These are phyloP conservation scores for Agrochola macilenta DNA, from an alignment of 2,888 invertebrate species.

Conservation along the genomic window DNA sequence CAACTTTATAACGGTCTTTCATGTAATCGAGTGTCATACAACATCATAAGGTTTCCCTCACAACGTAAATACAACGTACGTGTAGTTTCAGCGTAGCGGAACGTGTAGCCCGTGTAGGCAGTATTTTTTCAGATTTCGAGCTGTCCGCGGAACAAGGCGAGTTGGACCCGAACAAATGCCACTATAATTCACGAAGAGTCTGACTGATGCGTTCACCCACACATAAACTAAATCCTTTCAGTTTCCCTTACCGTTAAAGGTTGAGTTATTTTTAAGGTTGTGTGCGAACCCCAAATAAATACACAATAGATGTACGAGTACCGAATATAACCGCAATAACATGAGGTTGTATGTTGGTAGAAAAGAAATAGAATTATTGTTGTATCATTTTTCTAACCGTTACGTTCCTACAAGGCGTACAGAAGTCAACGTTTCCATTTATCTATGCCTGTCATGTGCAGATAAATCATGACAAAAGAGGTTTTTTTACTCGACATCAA, in stretches of 20 bases:
- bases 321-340: constrained; percentile 59
- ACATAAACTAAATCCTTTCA: constrained; percentile 77
- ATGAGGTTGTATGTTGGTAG: constrained; percentile 36
- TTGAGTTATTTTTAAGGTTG: constrained; percentile 73
- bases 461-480: constrained; percentile 50
- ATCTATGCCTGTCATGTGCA: constrained; percentile 55
- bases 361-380: constrained; percentile 56
- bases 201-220: constrained; percentile 77
- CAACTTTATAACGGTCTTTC: constrained; percentile 44
- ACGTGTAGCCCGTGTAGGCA: constrained; percentile 39
- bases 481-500: constrained; percentile 38
- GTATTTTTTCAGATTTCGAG: constrained; percentile 57
- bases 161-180: constrained; percentile 69
- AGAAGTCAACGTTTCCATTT: constrained; percentile 59
- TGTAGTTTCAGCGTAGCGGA: constrained; percentile 30
- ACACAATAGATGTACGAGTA: constrained; percentile 59
- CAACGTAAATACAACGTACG: constrained; percentile 39
- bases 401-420: constrained; percentile 34
- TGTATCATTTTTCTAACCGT: constrained; percentile 57
- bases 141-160: constrained; percentile 40
- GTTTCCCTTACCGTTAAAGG: constrained; percentile 72
- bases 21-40: constrained; percentile 51
- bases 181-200: constrained; percentile 76
- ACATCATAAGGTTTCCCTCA: constrained; percentile 46
- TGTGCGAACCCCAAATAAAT: constrained; percentile 61